Conservation (phyloP, 1,140 invertebrate species). For the Drosophila willistoni region DNA sequence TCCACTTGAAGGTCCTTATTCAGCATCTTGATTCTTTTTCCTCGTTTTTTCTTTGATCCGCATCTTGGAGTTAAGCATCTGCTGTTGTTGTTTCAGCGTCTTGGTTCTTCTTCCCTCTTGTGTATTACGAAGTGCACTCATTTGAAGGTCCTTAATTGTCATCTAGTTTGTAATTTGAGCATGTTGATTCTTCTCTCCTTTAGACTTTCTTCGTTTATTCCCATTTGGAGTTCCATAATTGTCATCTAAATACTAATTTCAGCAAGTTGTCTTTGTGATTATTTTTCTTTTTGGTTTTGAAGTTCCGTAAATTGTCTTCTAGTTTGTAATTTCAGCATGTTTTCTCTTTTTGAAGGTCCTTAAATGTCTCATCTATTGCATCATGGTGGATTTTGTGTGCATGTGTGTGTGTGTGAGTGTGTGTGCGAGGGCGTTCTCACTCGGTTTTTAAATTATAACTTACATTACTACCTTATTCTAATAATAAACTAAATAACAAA, state of each 20-base stretch:
- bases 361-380: not conserved
- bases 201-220: not conserved
- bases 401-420: not conserved
- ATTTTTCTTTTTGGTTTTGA: too few species aligned
- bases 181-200: not conserved
- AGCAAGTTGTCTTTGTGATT: not conserved
- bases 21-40: too few species aligned
- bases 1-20: not conserved
- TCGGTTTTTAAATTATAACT: not conserved
- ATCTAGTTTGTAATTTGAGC: too few species aligned
- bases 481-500: slow-evolving; percentile 8
- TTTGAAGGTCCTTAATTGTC: not conserved
- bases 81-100: too few species aligned
- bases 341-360: not conserved
- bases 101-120: too few species aligned
- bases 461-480: not conserved
- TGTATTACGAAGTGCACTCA: too few species aligned
- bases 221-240: not conserved
- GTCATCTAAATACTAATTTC: not conserved
- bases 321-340: not conserved
- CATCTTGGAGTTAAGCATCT: too few species aligned
- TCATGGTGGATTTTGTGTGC: not conserved
- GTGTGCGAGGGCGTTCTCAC: not conserved
- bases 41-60: too few species aligned
- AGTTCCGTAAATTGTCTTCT: too few species aligned